Evolutionary conservation across 2,113 vertebrate genomes (phyloP).

Genomic region (Callaeas wilsoni): DNA sequence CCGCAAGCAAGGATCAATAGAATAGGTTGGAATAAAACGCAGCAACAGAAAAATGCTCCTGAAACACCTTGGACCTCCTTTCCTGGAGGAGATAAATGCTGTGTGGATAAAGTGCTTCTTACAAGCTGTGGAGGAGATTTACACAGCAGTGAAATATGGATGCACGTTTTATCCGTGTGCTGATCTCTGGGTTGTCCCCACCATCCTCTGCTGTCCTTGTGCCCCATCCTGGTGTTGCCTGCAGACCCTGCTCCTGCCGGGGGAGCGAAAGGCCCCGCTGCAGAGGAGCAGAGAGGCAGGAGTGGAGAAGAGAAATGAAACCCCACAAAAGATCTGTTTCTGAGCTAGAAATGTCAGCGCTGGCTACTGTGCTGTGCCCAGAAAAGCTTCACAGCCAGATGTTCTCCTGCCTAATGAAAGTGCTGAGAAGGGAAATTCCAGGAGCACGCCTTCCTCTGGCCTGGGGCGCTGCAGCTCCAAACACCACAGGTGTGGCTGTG

Average conservation of each 20-base stretch:
- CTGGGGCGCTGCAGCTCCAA: neutral
- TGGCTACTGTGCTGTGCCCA: neutral
- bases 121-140: neutral
- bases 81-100: neutral
- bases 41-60: neutral
- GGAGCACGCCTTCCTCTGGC: neutral
- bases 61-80: neutral
- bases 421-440: neutral
- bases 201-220: neutral
- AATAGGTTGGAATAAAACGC: neutral
- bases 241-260: rapidly evolving
- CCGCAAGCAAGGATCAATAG: neutral
- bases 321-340: neutral
- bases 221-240: neutral
- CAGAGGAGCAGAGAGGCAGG: neutral
- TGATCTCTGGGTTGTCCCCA: neutral
- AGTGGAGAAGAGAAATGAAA: neutral
- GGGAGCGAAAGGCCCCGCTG: rapidly evolving
- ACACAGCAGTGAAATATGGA: neutral
- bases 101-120: neutral
- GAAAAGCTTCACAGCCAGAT: neutral
- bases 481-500: neutral
- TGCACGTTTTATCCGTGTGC: rapidly evolving
- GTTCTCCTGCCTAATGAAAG: neutral
- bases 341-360: neutral